A percentile compares a stretch with the other conserved stretches of the same genome.
Conservation (phyloP, 2,797 vertebrate species). For the Eospalax fontanierii region DNA sequence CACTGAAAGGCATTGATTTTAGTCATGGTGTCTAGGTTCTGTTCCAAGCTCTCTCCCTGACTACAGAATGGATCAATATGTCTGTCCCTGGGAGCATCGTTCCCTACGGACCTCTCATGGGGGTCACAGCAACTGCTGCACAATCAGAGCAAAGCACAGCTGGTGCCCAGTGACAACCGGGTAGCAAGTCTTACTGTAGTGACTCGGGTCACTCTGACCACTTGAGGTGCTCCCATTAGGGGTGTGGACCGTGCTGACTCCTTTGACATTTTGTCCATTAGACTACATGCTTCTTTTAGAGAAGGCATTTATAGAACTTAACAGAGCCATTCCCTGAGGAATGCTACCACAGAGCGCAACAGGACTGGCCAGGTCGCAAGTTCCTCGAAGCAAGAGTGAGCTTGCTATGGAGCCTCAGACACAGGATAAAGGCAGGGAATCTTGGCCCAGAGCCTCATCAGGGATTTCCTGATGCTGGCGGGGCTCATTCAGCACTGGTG, state of each 20-base stretch:
- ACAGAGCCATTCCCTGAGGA: neutral
- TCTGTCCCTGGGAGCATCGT: neutral
- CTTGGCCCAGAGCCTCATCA: neutral
- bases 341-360: rapidly evolving
- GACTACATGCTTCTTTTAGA: neutral
- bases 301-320: neutral
- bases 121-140: neutral
- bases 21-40: neutral
- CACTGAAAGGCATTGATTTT: neutral
- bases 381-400: neutral
- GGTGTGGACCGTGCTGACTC: neutral
- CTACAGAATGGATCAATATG: neutral
- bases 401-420: neutral
- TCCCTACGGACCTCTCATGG: neutral
- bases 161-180: neutral
- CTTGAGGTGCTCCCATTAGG: neutral
- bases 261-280: neutral
- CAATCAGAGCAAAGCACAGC: neutral
- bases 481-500: neutral
- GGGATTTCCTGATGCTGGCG: neutral
- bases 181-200: neutral
- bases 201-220: neutral
- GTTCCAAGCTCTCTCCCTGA: neutral
- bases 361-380: neutral
- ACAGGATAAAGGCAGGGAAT: neutral